Base-by-base conservation (phyloP, 2,113 vertebrate genomes). In the Thalassarche chlororhynchos region DNA sequence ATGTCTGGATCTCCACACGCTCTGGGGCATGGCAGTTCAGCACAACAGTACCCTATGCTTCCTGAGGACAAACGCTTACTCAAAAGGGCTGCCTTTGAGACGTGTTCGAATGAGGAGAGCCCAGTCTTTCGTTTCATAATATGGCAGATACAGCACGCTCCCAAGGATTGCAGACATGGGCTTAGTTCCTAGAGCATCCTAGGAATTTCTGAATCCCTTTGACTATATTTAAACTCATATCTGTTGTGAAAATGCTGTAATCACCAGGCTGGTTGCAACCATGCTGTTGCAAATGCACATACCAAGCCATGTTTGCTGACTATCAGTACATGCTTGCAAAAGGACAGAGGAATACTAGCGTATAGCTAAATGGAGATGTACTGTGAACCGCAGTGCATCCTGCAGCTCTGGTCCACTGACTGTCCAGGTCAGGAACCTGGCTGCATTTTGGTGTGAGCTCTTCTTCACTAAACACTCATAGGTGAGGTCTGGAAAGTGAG, bases 91-190 rank as follows among this genome's bases (percentile, higher is more conserved):
- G 12, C 6, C n/a, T 62, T 49, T 65, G 34, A 77, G 80, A 57
- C 0, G 2, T 2, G 2, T 8, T 10, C 5, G 49, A 14, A 58
- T 17, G 7, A 75, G 10, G 8, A 58, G 6, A 60, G 0, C 1
- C 12, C 8, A 29, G 1, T 8, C 2, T 89, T 82, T 40, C 24
- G 2, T 84, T 80, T 66, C 4, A 1, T 21, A 4, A 2, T 46
- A 36, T 1, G 3, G 21, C 17, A 77, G 24, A 57, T 23, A 29
- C 13, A 62, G 3, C 8, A 24, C 6, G 29, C 7, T 13, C 5
- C 8, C 47, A 60, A 55, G 12, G 6, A 31, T 23, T 8, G 17
- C 18, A 93, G 26, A 36, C 10, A 26, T 0, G 2, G 11, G 4
- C 14, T 65, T 57, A 17, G 2, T 8, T 92, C 8, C 62, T 44